phyloP scores from a whole-genome alignment of 2,797 vertebrate genomes.

The Manis javanica region DNA sequence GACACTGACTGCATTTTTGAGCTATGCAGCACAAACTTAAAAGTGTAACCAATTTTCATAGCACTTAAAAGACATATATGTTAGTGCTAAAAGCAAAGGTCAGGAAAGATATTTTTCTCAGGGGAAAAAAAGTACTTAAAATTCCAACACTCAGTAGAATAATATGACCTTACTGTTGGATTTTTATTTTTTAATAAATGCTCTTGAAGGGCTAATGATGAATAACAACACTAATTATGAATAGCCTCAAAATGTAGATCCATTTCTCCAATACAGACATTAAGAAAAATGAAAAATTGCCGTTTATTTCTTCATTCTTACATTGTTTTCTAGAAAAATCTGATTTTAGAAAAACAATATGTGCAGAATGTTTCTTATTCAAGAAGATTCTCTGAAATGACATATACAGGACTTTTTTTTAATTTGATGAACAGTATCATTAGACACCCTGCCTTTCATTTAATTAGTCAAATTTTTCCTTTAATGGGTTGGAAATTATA shows the following conservation, averaged over 20 bases:
- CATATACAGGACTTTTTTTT: not conserved
- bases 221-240: not conserved
- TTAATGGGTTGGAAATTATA: not conserved
- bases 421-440: not conserved
- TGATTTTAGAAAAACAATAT: not conserved
- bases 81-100: slow-evolving; percentile 57
- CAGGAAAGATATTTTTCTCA: slow-evolving; percentile 30
- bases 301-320: not conserved
- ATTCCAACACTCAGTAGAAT: not conserved
- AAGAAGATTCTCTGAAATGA: not conserved
- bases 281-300: not conserved
- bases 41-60: slow-evolving; percentile 72
- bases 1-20: slow-evolving; percentile 59
- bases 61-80: slow-evolving; percentile 61
- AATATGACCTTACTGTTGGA: not conserved
- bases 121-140: not conserved
- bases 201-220: not conserved
- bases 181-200: slow-evolving; percentile 23
- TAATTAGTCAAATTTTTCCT: not conserved
- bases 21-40: slow-evolving; percentile 50
- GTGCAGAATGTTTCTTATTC: not conserved
- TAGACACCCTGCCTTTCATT: not conserved
- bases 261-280: not conserved
- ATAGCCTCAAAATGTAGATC: not conserved
- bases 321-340: not conserved